phyloP scores from a whole-genome alignment of 2,113 vertebrate species.

The Channa argus region DNA sequence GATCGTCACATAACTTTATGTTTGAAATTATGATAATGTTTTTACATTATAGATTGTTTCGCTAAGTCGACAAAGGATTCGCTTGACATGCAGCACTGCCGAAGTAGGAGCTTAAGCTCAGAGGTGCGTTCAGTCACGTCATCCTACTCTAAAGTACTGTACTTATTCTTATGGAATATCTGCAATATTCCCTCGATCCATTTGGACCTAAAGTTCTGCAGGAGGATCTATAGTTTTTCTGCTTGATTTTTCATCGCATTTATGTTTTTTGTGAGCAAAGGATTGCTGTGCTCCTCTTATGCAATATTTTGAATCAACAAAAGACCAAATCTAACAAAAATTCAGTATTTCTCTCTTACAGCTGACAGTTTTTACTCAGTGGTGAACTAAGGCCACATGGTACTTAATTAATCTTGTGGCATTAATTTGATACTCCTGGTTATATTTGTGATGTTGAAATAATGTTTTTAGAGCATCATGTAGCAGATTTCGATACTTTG shows the following conservation, averaged over 20 bases:
- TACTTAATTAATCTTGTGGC: neutral
- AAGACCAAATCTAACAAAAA: too few relatives aligned
- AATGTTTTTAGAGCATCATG: too few relatives aligned
- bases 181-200: neutral
- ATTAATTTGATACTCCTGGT: neutral
- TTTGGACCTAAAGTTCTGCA: neutral
- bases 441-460: too few relatives aligned
- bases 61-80: neutral
- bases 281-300: neutral
- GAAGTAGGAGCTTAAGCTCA: slow-evolving; percentile 2
- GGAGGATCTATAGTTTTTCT: neutral
- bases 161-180: neutral
- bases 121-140: slow-evolving; percentile 27
- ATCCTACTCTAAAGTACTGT: neutral
- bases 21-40: slow-evolving; percentile 14
- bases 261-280: neutral
- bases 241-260: neutral
- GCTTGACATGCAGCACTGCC: slow-evolving; percentile 3
- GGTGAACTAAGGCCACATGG: too few relatives aligned
- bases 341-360: neutral
- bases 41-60: neutral
- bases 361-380: too few relatives aligned
- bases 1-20: slow-evolving; percentile 23
- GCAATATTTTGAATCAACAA: too few relatives aligned
- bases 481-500: too few relatives aligned